Evolutionary conservation across 2,888 invertebrate species (phyloP).

Genomic region (Diarsia brunnea): DNA sequence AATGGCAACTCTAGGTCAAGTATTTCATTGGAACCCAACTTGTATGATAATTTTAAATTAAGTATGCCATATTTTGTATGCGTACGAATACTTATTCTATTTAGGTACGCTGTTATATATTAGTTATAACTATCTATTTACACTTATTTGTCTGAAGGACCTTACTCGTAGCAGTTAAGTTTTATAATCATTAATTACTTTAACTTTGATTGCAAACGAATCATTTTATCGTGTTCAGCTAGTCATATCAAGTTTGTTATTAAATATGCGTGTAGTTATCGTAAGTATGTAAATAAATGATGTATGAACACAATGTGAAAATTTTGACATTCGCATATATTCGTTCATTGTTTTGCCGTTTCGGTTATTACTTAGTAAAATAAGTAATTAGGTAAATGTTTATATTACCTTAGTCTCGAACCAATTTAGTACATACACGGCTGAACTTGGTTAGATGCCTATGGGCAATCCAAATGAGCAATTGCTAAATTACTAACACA

Average conservation of each 20-base stretch:
- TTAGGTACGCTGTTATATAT: conserved; percentile 4
- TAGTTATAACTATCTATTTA: conserved; percentile 3
- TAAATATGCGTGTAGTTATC: conserved; percentile 32
- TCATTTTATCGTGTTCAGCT: conserved; percentile 13
- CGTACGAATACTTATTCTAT: background rate
- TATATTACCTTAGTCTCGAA: background rate
- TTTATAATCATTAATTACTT: conserved; percentile 18
- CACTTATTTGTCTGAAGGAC: background rate
- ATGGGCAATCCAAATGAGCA: background rate
- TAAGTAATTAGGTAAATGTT: conserved; percentile 1
- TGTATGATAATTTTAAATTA: conserved; percentile 12
- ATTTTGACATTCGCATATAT: conserved; percentile 5
- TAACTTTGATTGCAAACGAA: conserved; percentile 7
- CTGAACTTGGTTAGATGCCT: background rate
- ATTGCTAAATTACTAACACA: background rate
- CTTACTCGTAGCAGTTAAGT: background rate
- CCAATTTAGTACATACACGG: background rate
- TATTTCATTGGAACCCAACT: conserved; percentile 8
- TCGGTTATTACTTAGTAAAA: background rate
- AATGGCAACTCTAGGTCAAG: conserved; percentile 26
- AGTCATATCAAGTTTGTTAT: conserved; percentile 28
- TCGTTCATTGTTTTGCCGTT: background rate
- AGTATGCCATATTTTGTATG: conserved; percentile 33
- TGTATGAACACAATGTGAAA: conserved; percentile 25
- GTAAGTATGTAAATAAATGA: conserved; percentile 29